A percentile compares a stretch with the other conserved stretches of the same genome.
Evolutionary conservation across 2,888 invertebrate genomes (phyloP).

Genomic region (Apoderus coryli): DNA sequence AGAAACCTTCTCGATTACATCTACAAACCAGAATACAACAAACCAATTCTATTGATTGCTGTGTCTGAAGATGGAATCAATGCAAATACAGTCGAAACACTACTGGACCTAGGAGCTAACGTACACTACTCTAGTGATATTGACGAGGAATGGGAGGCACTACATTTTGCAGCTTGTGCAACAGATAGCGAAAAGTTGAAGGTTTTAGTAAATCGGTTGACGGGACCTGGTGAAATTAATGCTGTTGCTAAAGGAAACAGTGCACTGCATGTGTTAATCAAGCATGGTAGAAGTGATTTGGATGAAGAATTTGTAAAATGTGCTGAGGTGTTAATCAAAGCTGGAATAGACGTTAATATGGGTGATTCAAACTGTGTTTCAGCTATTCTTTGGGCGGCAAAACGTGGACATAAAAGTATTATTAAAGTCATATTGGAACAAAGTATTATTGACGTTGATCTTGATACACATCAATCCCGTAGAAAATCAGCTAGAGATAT

Average conservation of each 20-base stretch:
- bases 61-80: slow-evolving; percentile 41
- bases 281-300: slow-evolving; percentile 28
- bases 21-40: slow-evolving; percentile 39
- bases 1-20: slow-evolving; percentile 39
- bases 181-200: slow-evolving; percentile 34
- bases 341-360: slow-evolving; percentile 23
- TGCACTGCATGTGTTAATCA: slow-evolving; percentile 25
- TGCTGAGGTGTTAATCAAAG: slow-evolving; percentile 20
- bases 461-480: slow-evolving; percentile 39
- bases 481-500: slow-evolving; percentile 42
- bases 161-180: slow-evolving; percentile 48
- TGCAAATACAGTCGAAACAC: slow-evolving; percentile 39
- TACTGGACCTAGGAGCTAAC: slow-evolving; percentile 46
- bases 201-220: too few species aligned
- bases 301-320: slow-evolving; percentile 25
- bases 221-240: slow-evolving; percentile 18
- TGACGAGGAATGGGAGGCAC: slow-evolving; percentile 42
- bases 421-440: slow-evolving; percentile 39
- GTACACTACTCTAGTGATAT: slow-evolving; percentile 37
- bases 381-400: slow-evolving; percentile 45
- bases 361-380: slow-evolving; percentile 21
- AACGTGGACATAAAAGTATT: slow-evolving; percentile 38
- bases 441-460: slow-evolving; percentile 36
- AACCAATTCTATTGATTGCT: slow-evolving; percentile 33
- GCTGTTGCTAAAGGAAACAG: slow-evolving; percentile 24